Base-by-base conservation (phyloP, 2,888 invertebrate genomes). In the Drosophila atripex region DNA sequence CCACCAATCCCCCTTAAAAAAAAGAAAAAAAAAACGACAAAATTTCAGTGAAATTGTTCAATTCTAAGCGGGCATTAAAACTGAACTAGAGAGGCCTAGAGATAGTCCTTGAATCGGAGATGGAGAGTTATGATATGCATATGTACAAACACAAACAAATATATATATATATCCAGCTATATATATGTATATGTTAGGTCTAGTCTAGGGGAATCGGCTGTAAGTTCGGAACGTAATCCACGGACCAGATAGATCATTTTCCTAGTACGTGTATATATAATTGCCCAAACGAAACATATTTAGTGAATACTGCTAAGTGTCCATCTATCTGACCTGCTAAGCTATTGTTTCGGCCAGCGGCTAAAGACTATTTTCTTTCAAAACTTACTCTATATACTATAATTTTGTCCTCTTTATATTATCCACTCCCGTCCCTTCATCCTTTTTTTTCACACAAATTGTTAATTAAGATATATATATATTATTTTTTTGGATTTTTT, bases 11-110 rank as follows among this genome's bases (percentile, higher is more conserved):
- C n/a, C n/a, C n/a, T n/a, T n/a, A n/a, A n/a, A n/a, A n/a, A n/a
- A n/a, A n/a, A n/a, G n/a, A n/a, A n/a, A n/a, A n/a, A n/a, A n/a
- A n/a, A n/a, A n/a, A 50, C 56, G 65, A 74, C 60, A 52, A 58
- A 77, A 75, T 77, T 56, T 53, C 68, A 73, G 84, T 80, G 61
- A 68, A 66, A 73, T 63, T 73, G 55, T 74, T 45, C 64, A 74
- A 75, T 71, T 59, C 1, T 45, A 8, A 30, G 58, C 60, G 59
- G 58, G 16, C 60, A 47, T 58, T 52, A 23, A 52, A 39, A 32
- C 12, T 52, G 21, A 58, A 23, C 16, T 23, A 12, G 12, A 12
- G 12, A 32, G n/a, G 12, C n/a, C 32, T 5, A n/a, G 12, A n/a
- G 32, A 5, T 32, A 5, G 5, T 12, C n/a, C 30, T 12, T 32